Evolutionary conservation across 1,140 invertebrate species (phyloP), one percentile per base, ranked within the genome.

Genomic region (Apis cerana): DNA sequence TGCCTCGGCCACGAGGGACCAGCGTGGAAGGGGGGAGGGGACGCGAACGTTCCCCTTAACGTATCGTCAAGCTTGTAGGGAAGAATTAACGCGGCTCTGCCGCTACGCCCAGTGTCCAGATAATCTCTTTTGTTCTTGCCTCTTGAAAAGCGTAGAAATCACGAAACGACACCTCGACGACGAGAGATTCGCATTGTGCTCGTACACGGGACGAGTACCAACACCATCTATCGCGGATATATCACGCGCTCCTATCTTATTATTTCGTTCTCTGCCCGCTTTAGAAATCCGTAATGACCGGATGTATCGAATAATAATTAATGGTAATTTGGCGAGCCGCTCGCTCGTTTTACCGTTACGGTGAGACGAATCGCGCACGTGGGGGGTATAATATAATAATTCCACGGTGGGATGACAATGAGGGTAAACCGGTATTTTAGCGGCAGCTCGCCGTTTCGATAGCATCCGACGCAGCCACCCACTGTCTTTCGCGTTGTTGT

Each of bases 271-370:
- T 12, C 48, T 23, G 13, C 21, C 23, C 33, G 4, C 58, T 13
- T 27, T 27, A 11, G 1, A n/a, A 15, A 19, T 21, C 19, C 23
- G 61, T 85, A 85, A 85, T 75, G 13, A 23, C 69, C 84, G 84
- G 84, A 83, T 15, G 59, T 80, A 76, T 80, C n/a, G 67, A 68
- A 75, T 62, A 71, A 74, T 85, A 85, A 85, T 85, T 85, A 85
- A 78, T 13, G 43, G 56, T 2, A 48, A 81, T 68, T 64, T 48
- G 21, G 12, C 10, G 43, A 43, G 43, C 59, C 59, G 15, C 74
- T 1, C 27, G 56, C 33, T 43, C 33, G 4, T 43, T 43, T 43
- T 2, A 43, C 33, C 33, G 3, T 43, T 43, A 43, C 21, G 67
- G 80, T 12, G 83, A 82, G 80, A 74, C 80, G 80, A 85, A 85